A percentile compares a stretch with the other conserved stretches of the same genome.
Conservation (phyloP, 2,888 invertebrate genomes). For the Oscheius onirici region DNA sequence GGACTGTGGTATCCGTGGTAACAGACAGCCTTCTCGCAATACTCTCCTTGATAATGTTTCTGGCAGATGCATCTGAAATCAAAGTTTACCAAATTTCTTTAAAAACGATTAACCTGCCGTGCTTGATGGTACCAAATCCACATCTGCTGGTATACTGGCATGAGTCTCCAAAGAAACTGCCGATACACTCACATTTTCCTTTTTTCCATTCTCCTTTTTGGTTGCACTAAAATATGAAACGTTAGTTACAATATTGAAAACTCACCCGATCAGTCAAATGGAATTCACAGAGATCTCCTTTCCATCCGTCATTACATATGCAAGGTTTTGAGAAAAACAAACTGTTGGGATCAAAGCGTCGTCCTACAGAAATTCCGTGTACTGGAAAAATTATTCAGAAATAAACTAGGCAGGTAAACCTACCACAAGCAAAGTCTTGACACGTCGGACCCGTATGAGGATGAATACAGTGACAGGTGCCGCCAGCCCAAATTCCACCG, state of each 20-base stretch:
- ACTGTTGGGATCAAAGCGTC: slow-evolving; percentile 61
- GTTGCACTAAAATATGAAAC: slow-evolving; percentile 54
- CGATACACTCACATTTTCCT: slow-evolving; percentile 62
- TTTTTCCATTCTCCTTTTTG: slow-evolving; percentile 64
- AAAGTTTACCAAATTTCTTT: not conserved
- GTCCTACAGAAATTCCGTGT: slow-evolving; percentile 60
- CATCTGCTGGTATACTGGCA: slow-evolving; percentile 67
- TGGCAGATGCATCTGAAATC: slow-evolving; percentile 56
- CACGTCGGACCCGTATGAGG: slow-evolving; percentile 60
- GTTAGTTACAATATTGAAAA: not conserved
- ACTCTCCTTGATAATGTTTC: slow-evolving; percentile 65
- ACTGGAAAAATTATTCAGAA: slow-evolving; percentile 46
- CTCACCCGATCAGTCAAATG: slow-evolving; percentile 61
- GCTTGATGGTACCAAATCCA: slow-evolving; percentile 53
- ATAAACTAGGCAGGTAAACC: not conserved
- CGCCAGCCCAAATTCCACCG: slow-evolving; percentile 52
- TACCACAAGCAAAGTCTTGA: slow-evolving; percentile 63
- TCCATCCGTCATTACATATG: slow-evolving; percentile 61
- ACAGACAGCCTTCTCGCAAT: slow-evolving; percentile 65
- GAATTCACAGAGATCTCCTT: slow-evolving; percentile 63
- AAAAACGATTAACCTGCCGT: slow-evolving; percentile 45
- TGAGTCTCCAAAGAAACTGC: slow-evolving; percentile 63
- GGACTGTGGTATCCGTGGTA: slow-evolving; percentile 61
- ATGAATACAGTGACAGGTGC: slow-evolving; percentile 58
- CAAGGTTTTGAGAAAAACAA: slow-evolving; percentile 60